A percentile compares a stretch with the other conserved stretches of the same genome.
These are phyloP conservation scores for Poicephalus meyeri DNA, from an alignment of 2,113 vertebrate species.

Conservation along the genomic window DNA sequence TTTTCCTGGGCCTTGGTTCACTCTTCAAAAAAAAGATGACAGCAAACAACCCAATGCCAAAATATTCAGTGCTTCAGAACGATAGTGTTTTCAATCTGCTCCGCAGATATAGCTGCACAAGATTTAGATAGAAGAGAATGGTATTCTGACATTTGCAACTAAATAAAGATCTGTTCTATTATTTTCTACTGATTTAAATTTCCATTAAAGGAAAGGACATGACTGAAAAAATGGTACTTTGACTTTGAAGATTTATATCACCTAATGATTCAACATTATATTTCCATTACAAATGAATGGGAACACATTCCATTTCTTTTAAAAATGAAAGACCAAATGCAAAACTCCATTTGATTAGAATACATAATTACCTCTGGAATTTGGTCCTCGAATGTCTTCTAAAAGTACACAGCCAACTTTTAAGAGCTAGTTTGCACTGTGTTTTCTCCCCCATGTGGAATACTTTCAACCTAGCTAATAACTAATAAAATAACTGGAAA, in stretches of 20 bases:
- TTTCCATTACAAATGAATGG: slow-evolving; percentile 55
- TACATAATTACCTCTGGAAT: slow-evolving; percentile 36
- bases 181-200: slow-evolving; percentile 39
- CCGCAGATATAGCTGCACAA: background rate
- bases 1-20: background rate
- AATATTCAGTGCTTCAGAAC: background rate
- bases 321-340: slow-evolving; percentile 53
- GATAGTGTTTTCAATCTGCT: background rate
- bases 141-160: background rate
- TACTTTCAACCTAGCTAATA: background rate
- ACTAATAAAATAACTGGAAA: too few relatives aligned
- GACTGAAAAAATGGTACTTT: slow-evolving; percentile 35
- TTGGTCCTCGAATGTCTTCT: slow-evolving; percentile 27
- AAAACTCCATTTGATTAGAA: slow-evolving; percentile 37
- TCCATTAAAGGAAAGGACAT: slow-evolving; percentile 39
- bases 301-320: slow-evolving; percentile 37
- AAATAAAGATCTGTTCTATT: slow-evolving; percentile 28
- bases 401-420: slow-evolving; percentile 27
- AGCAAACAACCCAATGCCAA: background rate
- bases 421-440: background rate
- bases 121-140: background rate
- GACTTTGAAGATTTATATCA: slow-evolving; percentile 55
- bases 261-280: slow-evolving; percentile 59
- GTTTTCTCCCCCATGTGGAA: background rate
- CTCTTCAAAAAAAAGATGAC: background rate